Conservation (phyloP, 2,113 vertebrate genomes). For the Heterochromis multidens region DNA sequence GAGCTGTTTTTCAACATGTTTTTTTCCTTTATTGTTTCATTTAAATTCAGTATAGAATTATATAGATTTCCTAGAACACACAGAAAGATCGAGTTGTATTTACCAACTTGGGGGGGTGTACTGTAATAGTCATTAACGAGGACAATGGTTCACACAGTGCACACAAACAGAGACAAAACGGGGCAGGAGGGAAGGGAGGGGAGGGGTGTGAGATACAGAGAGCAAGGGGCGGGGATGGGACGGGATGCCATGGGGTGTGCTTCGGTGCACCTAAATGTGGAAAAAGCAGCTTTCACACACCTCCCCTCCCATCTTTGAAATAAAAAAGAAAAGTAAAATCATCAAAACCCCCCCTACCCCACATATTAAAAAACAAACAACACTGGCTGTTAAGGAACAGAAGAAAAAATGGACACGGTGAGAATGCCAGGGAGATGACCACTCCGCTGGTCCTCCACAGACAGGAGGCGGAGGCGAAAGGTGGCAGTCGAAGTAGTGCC, state of each 20-base stretch:
- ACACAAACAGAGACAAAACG: conserved; percentile 73
- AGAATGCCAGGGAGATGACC: conserved; percentile 41
- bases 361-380: conserved; percentile 68
- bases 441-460: conserved; percentile 47
- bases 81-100: conserved; percentile 75
- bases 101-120: conserved; percentile 60
- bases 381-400: conserved; percentile 50
- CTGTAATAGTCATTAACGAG: conserved; percentile 66
- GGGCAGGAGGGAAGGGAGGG: conserved; percentile 27
- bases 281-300: conserved; percentile 63
- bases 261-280: conserved; percentile 65
- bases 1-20: conserved; percentile 55
- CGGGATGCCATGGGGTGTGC: conserved; percentile 61
- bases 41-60: conserved; percentile 75
- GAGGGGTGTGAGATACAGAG: conserved; percentile 49
- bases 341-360: conserved; percentile 46
- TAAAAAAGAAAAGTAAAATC: conserved; percentile 61
- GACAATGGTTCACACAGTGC: conserved; percentile 74
- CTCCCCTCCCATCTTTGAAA: conserved; percentile 55
- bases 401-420: conserved; percentile 35
- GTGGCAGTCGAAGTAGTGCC: conserved; percentile 59
- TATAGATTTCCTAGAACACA: conserved; percentile 80
- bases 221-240: conserved; percentile 11
- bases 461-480: conserved; percentile 51
- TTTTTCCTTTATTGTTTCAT: conserved; percentile 58